A percentile compares a stretch with the other conserved stretches of the same genome.
These are phyloP conservation scores for Protophormia terraenovae DNA, from an alignment of 2,888 invertebrate genomes.

Conservation along the genomic window DNA sequence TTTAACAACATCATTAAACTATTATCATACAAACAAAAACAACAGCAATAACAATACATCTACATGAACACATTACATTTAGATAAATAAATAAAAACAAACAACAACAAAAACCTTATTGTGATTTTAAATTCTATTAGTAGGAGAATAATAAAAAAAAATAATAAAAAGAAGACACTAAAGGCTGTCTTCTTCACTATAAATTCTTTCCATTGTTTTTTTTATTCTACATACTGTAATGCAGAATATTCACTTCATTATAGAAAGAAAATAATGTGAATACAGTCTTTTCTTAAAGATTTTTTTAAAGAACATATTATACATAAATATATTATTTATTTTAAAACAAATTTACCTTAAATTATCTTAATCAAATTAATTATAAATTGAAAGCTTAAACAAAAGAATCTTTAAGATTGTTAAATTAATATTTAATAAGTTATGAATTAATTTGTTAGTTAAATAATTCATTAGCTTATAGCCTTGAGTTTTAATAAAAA, in stretches of 20 bases:
- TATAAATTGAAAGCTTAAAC: not conserved
- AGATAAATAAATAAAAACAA: not conserved
- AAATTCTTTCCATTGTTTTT: not conserved
- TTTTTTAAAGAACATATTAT: not conserved
- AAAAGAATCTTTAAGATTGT: constrained; percentile 18
- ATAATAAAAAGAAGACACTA: not conserved
- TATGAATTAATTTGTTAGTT: not conserved
- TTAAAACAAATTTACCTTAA: not conserved
- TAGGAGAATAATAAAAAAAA: constrained; percentile 15
- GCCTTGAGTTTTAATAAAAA: too few relatives aligned
- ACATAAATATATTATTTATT: not conserved
- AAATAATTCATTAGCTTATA: too few relatives aligned
- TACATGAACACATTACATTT: not conserved
- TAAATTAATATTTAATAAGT: not conserved
- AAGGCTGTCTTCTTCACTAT: constrained; percentile 39
- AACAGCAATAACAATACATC: not conserved
- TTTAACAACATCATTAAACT: not conserved
- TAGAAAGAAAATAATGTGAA: not conserved
- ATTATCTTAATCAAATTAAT: not conserved
- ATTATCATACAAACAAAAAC: not conserved
- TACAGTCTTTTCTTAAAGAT: not conserved
- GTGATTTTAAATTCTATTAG: constrained; percentile 45
- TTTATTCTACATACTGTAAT: not conserved
- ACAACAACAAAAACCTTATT: constrained; percentile 22
- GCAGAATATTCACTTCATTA: not conserved